These are phyloP conservation scores for Neria commutata DNA, from an alignment of 2,888 invertebrate genomes.

Conservation along the genomic window DNA sequence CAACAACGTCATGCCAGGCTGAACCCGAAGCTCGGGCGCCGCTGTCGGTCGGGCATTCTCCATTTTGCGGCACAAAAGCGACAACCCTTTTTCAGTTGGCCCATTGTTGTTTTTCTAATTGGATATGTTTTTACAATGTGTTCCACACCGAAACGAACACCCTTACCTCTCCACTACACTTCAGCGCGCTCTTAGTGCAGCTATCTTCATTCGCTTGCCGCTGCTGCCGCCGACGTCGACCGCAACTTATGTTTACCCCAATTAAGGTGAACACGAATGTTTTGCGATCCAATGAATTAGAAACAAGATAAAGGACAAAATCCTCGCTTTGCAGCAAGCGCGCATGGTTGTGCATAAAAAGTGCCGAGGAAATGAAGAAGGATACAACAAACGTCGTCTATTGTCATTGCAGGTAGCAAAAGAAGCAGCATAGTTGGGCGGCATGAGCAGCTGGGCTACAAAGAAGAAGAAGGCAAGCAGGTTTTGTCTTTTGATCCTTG, in stretches of 20 bases:
- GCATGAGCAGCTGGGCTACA: too few relatives aligned
- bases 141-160: too few relatives aligned
- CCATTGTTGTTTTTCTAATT: conserved; percentile 37
- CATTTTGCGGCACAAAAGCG: background rate
- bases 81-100: background rate
- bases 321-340: conserved; percentile 20
- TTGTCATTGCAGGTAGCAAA: conserved; percentile 1
- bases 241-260: conserved; percentile 53
- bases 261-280: conserved; percentile 58
- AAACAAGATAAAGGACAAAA: conserved; percentile 57
- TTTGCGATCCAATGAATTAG: conserved; percentile 59
- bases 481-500: too few relatives aligned
- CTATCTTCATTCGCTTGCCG: background rate
- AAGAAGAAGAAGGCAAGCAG: too few relatives aligned
- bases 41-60: background rate
- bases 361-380: background rate
- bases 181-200: background rate
- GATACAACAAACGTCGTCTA: background rate
- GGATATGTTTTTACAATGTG: conserved; percentile 38
- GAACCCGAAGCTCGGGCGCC: background rate
- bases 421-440: too few relatives aligned
- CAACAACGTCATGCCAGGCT: background rate
- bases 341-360: background rate
- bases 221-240: conserved; percentile 32
- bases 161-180: background rate